Evolutionary conservation across 2,113 vertebrate genomes (phyloP), one percentile per base, ranked within the genome.

Genomic region (Mola mola): DNA sequence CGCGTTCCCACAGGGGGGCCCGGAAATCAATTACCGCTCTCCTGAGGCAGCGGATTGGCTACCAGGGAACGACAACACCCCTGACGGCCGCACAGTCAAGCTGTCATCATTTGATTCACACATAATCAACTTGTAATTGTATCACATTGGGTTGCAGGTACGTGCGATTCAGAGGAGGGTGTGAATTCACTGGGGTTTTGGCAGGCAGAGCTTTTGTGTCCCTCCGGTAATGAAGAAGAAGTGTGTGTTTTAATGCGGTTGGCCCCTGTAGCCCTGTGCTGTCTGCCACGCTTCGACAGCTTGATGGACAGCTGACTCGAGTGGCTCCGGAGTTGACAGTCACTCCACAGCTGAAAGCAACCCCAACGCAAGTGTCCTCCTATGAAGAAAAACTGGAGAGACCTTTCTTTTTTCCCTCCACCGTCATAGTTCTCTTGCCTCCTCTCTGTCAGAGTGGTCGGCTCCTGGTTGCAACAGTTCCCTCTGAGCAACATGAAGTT

Each of bases 11-110:
- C 92, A 92, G 94, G 92, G 92, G 60, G 88, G 91, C 87, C 91
- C 29, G 89, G 84, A 94, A 96, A 96, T 96, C 95, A 96, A 97
- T 97, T 96, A 96, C 93, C 92, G 83, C 91, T 93, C 94, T 96
- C 94, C 93, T 89, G 92, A 94, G 94, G 94, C 93, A 92, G 93
- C 86, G 91, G 94, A 68, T 79, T 73, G 95, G 94, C 93, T 94
- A 93, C 90, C 90, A 87, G 92, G 90, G 92, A 92, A 94, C 93
- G 94, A 95, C 93, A 94, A 94, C 91, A 93, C 93, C 92, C 94
- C 94, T 95, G 93, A 93, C 91, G 93, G 49, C 60, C 48, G 20
- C 79, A 56, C 29, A 31, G 65, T 81, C 77, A 74, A 72, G 33
- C 69, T 81, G 77, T 85, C 82, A 83, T 75, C 78, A 57, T 85